Evolutionary conservation across 2,888 invertebrate species (phyloP), one percentile per base, ranked within the genome.

Genomic region (Agonopterix heracliana): DNA sequence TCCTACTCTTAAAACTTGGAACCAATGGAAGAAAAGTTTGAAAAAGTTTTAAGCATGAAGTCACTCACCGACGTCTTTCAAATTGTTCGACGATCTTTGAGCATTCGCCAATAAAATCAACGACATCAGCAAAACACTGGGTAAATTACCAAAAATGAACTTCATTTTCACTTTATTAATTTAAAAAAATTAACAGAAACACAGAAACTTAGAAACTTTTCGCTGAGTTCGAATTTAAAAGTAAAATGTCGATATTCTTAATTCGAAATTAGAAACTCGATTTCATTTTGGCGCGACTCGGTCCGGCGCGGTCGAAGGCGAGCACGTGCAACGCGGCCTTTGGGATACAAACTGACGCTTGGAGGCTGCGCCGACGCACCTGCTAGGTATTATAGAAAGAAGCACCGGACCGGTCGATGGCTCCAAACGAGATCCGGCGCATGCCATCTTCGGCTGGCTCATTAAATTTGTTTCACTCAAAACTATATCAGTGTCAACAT

Each of bases 101-200:
- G 88, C 87, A 68, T 74, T 84, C 41, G 78, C 83, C 58, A 89
- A 63, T 50, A 88, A 66, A 59, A 87, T 77, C 59, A 89, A 61
- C 38, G 79, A 81, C 57, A 87, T 74, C 64, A 89, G 58, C 55
- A 89, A 55, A 57, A 87, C 81, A 79, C 81, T 76, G 26, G 77
- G 78, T 57, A 86, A 77, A 52, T 74, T 76, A 60, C 74, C 66
- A 52, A 77, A 71, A 62, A 80, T 57, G 51, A 76, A 75, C 68
- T 71, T 77, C 78, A 82, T 84, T 64, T 71, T 81, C 53, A 55
- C 48, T 49, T 11, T 10, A 2, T 11, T 11, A 44, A 44, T 34
- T 44, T 44, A n/a, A 44, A 34, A 44, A 10, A 44, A 44, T 7
- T 17, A 44, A 11, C n/a, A 41, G 12, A 41, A 13, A 41, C 10